A percentile compares a stretch with the other conserved stretches of the same genome.
These are phyloP conservation scores for Huso huso DNA, from an alignment of 2,797 vertebrate species.

Conservation along the genomic window DNA sequence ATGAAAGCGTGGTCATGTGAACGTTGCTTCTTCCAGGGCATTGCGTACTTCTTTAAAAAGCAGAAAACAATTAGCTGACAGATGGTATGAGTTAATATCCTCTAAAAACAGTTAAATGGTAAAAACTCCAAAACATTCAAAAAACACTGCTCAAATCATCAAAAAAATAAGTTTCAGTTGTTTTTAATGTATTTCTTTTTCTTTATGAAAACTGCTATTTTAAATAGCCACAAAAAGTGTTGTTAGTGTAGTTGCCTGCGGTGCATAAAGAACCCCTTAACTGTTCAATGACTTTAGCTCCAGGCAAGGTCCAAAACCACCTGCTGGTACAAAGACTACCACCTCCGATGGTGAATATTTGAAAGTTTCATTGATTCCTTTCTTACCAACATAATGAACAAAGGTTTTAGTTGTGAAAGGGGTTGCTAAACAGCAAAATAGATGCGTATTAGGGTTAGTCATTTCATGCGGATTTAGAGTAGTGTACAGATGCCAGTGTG, in stretches of 20 bases:
- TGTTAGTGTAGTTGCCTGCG: conserved; percentile 81
- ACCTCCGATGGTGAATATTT: conserved; percentile 46
- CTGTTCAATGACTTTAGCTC: conserved; percentile 95
- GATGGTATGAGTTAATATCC: no score
- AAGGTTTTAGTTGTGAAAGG: conserved; percentile 24
- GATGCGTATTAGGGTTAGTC: conserved; percentile 8
- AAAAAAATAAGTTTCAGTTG: not conserved
- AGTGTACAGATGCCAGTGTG: no score
- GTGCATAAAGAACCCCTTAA: conserved; percentile 89
- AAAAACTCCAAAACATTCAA: no score
- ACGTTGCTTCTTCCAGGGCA: no score
- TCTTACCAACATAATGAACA: conserved; percentile 47
- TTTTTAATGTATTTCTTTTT: conserved; percentile 10
- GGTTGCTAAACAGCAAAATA: conserved; percentile 12
- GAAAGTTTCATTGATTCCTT: conserved; percentile 54
- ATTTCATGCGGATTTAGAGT: conserved; percentile 5
- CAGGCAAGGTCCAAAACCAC: conserved; percentile 84
- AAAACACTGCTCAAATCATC: no score
- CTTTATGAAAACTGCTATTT: conserved; percentile 76
- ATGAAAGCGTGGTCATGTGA: no score
- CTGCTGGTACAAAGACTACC: conserved; percentile 44
- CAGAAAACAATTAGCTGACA: no score
- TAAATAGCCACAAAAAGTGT: conserved; percentile 82
- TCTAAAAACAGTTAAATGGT: no score
- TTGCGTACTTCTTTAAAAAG: no score